Evolutionary conservation across 2,113 vertebrate genomes (phyloP).

Genomic region (Scortum barcoo): DNA sequence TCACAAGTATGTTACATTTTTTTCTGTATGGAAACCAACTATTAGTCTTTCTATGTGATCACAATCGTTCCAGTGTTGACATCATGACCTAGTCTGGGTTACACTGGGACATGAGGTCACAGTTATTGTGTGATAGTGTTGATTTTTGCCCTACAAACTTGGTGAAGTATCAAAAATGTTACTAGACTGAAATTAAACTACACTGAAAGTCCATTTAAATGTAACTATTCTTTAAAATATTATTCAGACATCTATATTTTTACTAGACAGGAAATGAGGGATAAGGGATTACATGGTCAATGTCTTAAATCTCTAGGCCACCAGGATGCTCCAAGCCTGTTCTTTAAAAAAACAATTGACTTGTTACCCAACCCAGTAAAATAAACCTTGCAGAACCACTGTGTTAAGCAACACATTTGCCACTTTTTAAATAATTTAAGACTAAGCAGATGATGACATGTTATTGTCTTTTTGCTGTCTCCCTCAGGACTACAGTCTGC

Average conservation of each 20-base stretch:
- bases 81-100: conserved; percentile 1
- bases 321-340: neutral
- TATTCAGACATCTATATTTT: neutral
- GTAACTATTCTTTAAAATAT: neutral
- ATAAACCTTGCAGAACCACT: no score
- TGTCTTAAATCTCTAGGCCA: neutral
- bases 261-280: neutral
- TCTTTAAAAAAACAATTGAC: neutral
- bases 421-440: no score
- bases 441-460: no score
- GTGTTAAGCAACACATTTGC: no score
- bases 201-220: neutral
- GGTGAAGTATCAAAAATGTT: neutral
- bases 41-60: no score
- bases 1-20: neutral
- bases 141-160: neutral
- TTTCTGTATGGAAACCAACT: no score
- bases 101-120: neutral
- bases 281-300: neutral
- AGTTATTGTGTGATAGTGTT: neutral
- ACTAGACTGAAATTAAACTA: neutral
- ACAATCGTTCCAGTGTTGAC: neutral
- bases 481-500: conserved; percentile 93
- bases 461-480: neutral
- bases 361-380: neutral